Conservation (phyloP, 2,888 invertebrate genomes). For the Gastrophysa polygoni region DNA sequence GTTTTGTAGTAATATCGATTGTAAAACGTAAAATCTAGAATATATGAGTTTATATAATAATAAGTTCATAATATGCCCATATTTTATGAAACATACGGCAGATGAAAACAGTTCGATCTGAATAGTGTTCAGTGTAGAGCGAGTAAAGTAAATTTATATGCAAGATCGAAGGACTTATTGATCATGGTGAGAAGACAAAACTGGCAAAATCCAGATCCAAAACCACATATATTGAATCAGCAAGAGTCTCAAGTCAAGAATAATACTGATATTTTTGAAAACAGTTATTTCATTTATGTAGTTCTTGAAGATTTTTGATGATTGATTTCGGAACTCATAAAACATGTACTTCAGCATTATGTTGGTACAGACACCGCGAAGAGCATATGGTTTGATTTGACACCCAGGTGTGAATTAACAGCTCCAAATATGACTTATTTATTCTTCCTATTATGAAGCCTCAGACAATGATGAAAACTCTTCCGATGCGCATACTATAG, state of each 20-base stretch:
- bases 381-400: conserved; percentile 11
- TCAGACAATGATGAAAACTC: conserved; percentile 29
- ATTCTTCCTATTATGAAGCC: conserved; percentile 28
- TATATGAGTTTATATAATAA: conserved; percentile 7
- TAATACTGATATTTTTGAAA: no score
- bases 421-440: conserved; percentile 32
- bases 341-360: no score
- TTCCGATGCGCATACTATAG: conserved; percentile 15
- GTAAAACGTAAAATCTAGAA: conserved; percentile 8
- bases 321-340: no score
- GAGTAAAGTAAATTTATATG: background rate
- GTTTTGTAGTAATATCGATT: conserved; percentile 9
- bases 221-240: no score
- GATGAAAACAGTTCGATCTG: background rate
- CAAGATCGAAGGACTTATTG: no score
- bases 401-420: conserved; percentile 40
- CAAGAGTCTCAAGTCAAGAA: no score
- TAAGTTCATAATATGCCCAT: conserved; percentile 1
- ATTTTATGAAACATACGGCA: conserved; percentile 1
- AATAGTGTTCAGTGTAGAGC: background rate
- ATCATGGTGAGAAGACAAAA: no score
- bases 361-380: background rate
- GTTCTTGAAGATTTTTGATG: no score
- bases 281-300: no score
- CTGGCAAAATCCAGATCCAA: no score